Conservation (phyloP, 2,888 invertebrate species). For the Trypoxylon attenuatum region DNA sequence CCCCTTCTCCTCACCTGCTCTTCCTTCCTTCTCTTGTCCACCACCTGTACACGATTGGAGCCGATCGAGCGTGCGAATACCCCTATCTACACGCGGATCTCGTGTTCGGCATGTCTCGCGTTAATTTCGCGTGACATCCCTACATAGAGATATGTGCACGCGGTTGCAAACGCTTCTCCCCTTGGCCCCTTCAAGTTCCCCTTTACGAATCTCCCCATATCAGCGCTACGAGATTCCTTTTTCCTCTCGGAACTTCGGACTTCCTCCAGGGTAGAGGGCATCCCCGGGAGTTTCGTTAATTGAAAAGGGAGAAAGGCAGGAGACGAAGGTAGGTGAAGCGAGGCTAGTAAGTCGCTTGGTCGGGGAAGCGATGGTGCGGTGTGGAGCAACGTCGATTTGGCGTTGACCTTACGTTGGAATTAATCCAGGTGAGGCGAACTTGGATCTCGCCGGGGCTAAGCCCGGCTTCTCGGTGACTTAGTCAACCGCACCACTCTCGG, state of each 20-base stretch:
- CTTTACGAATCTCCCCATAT: no score
- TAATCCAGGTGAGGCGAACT: slow-evolving; percentile 63
- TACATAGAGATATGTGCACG: no score
- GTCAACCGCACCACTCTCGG: slow-evolving; percentile 46
- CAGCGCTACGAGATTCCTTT: no score
- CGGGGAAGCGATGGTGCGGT: slow-evolving; percentile 22
- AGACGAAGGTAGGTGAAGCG: slow-evolving; percentile 11
- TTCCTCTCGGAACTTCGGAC: no score
- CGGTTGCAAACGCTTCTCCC: no score
- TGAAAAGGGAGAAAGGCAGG: no score
- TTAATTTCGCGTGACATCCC: not conserved
- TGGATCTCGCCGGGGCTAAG: slow-evolving; percentile 59
- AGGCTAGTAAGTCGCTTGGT: slow-evolving; percentile 52
- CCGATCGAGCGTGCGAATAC: no score
- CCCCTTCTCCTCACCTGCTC: not conserved
- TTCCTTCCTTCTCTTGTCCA: no score
- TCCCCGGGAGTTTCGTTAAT: slow-evolving; percentile 51
- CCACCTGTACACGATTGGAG: no score
- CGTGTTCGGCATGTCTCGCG: not conserved
- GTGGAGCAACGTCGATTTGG: slow-evolving; percentile 50
- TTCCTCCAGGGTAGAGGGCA: not conserved
- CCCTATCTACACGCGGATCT: not conserved
- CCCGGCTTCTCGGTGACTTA: slow-evolving; percentile 59
- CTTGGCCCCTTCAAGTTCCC: no score
- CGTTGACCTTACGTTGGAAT: slow-evolving; percentile 57